phyloP scores from a whole-genome alignment of 2,113 vertebrate genomes.

The Cranoglanis bouderius region DNA sequence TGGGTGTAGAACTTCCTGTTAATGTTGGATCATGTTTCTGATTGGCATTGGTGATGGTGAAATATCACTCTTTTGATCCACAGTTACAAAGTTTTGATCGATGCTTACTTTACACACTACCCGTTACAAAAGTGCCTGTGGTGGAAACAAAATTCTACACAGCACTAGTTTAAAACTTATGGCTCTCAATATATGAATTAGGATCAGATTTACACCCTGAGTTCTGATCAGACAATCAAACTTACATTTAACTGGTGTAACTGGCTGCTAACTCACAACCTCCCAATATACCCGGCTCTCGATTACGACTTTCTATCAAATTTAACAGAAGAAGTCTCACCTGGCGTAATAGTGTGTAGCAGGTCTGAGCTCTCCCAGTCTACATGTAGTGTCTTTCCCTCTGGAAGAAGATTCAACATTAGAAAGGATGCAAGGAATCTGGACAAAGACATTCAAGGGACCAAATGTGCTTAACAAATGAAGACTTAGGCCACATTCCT shows the following conservation, averaged over 20 bases:
- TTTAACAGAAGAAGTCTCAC: conserved; percentile 52
- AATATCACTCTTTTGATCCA: background rate
- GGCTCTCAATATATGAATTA: background rate
- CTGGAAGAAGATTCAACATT: conserved; percentile 57
- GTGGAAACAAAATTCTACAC: background rate
- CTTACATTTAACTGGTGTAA: background rate
- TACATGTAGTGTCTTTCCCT: conserved; percentile 71
- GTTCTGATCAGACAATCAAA: background rate
- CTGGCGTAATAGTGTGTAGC: conserved; percentile 77
- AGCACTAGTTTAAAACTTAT: background rate
- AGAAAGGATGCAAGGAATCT: background rate
- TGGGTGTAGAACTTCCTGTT: background rate
- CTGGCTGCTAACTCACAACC: background rate
- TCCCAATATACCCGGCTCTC: background rate
- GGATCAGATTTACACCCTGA: background rate
- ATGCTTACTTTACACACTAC: background rate
- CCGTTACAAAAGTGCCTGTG: too few relatives aligned
- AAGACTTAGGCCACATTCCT: too few relatives aligned
- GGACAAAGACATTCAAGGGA: background rate
- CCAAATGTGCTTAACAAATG: background rate
- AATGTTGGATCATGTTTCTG: background rate
- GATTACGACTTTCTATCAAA: background rate
- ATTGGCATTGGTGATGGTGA: background rate
- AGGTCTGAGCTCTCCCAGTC: conserved; percentile 75
- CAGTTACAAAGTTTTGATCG: background rate